Base-by-base conservation (phyloP, 2,113 vertebrate genomes). In the Neoarius graeffei region DNA sequence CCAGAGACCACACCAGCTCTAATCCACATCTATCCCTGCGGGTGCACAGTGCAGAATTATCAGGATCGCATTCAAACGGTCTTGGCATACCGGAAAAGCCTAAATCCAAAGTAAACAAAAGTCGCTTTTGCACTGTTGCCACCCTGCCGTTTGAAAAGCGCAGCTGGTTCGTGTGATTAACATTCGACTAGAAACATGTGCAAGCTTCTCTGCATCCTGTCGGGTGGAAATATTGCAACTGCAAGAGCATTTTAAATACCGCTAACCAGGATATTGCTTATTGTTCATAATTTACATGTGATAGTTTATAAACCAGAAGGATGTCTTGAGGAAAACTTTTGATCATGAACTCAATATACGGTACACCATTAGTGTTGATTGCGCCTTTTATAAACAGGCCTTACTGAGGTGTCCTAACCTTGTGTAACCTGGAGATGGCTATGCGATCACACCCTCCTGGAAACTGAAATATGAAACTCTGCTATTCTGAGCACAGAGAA, bases 401-500 rank as follows among this genome's bases (percentile, higher is more conserved):
- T 59, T 81, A 17, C 42, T 42, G 30, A 62, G 80, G 57, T 25
- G 56, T 27, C 56, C 64, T 52, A 84, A 83, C 73, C 71, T 86
- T 9, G 69, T 84, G 52, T 86, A 88, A 64, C 52, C 79, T 81
- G 57, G 56, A 71, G 10, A 25, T 20, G 0, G 85, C 48, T 81
- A 50, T 73, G 73, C 10, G 54, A 84, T 88, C 84, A 64, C 85
- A 83, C 77, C 79, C 64, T 42, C 42, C 60, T 83, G 76, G 85
- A 80, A 79, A 82, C 71, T 82, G 89, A 90, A 90, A 91, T 76
- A 74, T 73, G 87, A 91, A 59, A 80, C 82, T 88, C 77, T 30
- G 73, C 90, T 91, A 91, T 91, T 90, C 89, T 91, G 87, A 91
- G 89, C 89, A 5, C 4, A 74, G 85, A 59, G 73, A 79, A 57